Evolutionary conservation across 2,113 vertebrate species (phyloP).

Genomic region (Uria aalge): DNA sequence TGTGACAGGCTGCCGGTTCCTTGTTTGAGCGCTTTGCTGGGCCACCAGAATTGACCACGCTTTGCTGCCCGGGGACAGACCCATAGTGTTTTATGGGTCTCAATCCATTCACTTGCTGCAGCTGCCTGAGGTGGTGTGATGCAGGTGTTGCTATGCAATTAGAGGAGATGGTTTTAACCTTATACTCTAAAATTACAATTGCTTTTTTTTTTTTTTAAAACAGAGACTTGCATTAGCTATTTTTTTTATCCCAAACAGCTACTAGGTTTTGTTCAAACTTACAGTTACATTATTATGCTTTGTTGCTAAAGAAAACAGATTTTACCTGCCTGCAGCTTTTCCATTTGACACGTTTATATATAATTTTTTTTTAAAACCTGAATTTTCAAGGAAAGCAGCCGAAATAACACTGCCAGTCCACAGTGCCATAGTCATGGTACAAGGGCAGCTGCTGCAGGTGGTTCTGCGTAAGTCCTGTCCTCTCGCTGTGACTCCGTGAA

Average conservation of each 20-base stretch:
- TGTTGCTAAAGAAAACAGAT: neutral
- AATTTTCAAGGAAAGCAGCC: neutral
- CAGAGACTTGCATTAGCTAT: neutral
- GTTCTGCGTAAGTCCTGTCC: accelerated
- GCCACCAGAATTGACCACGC: neutral
- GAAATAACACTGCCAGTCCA: neutral
- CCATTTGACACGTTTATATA: neutral
- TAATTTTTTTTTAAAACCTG: neutral
- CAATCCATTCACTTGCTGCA: neutral
- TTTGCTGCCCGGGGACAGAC: neutral
- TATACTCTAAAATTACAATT: neutral
- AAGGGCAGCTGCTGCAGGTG: neutral
- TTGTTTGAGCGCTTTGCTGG: neutral
- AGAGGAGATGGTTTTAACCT: neutral
- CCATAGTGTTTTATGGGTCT: neutral
- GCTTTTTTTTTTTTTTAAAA: neutral
- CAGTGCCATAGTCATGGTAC: accelerated
- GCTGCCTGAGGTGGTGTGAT: neutral
- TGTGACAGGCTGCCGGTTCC: neutral
- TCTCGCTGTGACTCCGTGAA: neutral
- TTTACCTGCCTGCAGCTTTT: neutral
- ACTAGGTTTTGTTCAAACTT: neutral
- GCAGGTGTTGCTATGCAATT: constrained; percentile 28
- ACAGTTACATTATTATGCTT: neutral
- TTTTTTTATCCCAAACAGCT: neutral